A percentile compares a stretch with the other conserved stretches of the same genome.
Conservation (phyloP, 1,140 invertebrate species). For the Antheraea pernyi region DNA sequence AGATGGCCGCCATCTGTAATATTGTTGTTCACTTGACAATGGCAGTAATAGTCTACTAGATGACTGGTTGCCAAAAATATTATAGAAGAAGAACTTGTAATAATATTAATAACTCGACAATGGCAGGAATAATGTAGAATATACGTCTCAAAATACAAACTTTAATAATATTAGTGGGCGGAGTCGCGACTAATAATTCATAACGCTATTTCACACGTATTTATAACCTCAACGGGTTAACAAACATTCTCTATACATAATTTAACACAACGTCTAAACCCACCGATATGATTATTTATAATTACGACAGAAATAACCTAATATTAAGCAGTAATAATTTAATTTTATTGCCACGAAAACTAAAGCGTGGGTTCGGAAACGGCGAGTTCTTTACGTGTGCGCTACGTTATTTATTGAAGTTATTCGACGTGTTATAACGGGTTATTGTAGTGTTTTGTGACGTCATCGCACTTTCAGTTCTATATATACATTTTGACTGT, state of each 20-base stretch:
- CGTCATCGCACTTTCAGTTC: not conserved
- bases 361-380: conserved; percentile 3
- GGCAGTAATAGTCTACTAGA: too few species aligned
- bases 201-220: conserved; percentile 3
- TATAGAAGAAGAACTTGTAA: too few species aligned
- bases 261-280: not conserved
- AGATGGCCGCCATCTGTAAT: too few species aligned
- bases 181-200: not conserved
- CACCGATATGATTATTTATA: not conserved
- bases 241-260: not conserved
- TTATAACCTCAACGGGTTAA: not conserved
- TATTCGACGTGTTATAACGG: not conserved
- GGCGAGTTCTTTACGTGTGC: not conserved
- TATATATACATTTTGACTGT: not conserved
- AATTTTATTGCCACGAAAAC: conserved; percentile 10
- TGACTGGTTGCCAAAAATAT: too few species aligned
- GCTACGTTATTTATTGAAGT: conserved; percentile 11
- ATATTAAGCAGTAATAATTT: conserved; percentile 10
- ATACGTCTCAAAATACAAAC: not conserved
- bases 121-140: too few species aligned
- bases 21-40: too few species aligned
- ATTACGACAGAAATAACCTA: conserved; percentile 1
- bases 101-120: too few species aligned
- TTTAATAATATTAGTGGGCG: conserved; percentile 6
- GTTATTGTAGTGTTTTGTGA: not conserved